Conservation (phyloP, 2,797 vertebrate genomes). For the Lycodopsis pacificus region DNA sequence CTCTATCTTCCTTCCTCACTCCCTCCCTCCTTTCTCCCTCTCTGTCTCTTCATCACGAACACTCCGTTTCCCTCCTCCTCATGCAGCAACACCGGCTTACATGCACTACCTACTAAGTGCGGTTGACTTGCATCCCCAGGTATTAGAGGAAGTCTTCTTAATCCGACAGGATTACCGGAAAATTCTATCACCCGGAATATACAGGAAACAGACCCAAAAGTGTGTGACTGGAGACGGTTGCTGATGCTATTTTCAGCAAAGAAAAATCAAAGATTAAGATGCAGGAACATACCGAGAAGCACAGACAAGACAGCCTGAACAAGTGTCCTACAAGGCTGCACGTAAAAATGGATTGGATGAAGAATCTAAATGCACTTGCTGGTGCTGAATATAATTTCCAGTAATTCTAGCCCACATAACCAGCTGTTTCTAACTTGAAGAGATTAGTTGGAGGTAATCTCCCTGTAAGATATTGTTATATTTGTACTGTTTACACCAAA, state of each 20-base stretch:
- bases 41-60: conserved; percentile 56
- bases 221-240: conserved; percentile 61
- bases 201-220: conserved; percentile 54
- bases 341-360: conserved; percentile 6
- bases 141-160: conserved; percentile 72
- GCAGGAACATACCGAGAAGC: conserved; percentile 43
- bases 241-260: conserved; percentile 61
- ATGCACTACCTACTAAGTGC: conserved; percentile 69
- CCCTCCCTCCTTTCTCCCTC: conserved; percentile 11
- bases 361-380: background rate
- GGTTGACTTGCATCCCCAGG: conserved; percentile 72
- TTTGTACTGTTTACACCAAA: background rate
- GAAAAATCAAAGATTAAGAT: conserved; percentile 58
- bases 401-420: background rate
- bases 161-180: conserved; percentile 75
- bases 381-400: background rate
- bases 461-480: no score
- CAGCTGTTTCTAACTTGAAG: background rate
- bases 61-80: conserved; percentile 55
- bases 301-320: conserved; percentile 23
- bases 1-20: conserved; percentile 40
- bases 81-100: conserved; percentile 67
- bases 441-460: no score
- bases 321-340: conserved; percentile 33
- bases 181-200: conserved; percentile 70